phyloP scores from a whole-genome alignment of 1,140 invertebrate genomes.

The Drosophila ogumai region DNA sequence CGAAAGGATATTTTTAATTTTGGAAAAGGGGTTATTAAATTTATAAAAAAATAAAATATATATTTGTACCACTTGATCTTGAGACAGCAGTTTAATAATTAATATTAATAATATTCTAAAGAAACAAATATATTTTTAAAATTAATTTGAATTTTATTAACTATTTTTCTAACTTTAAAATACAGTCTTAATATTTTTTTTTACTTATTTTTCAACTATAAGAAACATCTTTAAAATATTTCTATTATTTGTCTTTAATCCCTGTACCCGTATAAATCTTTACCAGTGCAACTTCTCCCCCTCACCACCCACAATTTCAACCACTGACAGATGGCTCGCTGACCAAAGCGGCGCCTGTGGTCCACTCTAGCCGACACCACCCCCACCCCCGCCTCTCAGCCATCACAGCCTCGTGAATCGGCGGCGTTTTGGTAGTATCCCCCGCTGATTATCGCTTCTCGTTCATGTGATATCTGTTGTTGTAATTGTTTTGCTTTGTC shows the following conservation, averaged over 20 bases:
- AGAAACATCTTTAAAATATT: background rate
- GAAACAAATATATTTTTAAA: too few relatives aligned
- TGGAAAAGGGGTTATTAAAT: background rate
- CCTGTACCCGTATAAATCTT: background rate
- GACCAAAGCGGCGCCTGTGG: constrained; percentile 45
- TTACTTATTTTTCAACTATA: background rate
- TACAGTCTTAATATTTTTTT: background rate
- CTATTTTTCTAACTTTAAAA: background rate
- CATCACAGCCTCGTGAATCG: background rate
- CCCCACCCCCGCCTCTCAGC: background rate
- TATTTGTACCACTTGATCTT: background rate
- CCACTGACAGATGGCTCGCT: constrained; percentile 66
- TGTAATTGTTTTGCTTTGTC: constrained; percentile 79
- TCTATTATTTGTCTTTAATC: too few relatives aligned
- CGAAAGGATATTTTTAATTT: background rate
- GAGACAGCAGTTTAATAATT: too few relatives aligned
- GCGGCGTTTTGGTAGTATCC: constrained; percentile 18
- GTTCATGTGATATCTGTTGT: constrained; percentile 75
- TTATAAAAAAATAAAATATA: background rate
- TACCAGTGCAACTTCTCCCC: background rate
- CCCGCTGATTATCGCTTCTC: constrained; percentile 66
- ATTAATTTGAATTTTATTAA: too few relatives aligned
- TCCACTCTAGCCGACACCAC: background rate
- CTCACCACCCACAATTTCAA: background rate
- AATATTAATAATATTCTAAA: too few relatives aligned